These are phyloP conservation scores for Gymnocheta viridis DNA, from an alignment of 2,888 invertebrate genomes.

Conservation along the genomic window DNA sequence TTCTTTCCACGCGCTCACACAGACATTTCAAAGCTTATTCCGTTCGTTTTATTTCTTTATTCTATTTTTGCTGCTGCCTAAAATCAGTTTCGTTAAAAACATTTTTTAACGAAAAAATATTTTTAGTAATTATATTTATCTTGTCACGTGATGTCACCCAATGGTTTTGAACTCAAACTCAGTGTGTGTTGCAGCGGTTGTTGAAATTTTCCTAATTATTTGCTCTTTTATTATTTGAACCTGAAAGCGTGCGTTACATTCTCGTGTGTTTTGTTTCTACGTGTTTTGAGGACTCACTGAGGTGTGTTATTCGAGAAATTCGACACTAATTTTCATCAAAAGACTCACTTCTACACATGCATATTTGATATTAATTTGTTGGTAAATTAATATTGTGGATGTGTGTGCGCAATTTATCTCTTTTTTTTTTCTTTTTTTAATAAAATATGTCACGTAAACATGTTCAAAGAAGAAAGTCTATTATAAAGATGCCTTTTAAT, in stretches of 20 bases:
- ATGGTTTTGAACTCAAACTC: not conserved
- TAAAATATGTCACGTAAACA: not conserved
- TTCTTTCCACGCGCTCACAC: not conserved
- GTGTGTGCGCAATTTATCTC: no score
- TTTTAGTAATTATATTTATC: constrained; percentile 33
- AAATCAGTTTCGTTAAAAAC: not conserved
- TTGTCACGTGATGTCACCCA: constrained; percentile 26
- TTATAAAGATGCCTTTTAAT: not conserved
- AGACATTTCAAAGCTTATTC: not conserved
- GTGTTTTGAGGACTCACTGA: constrained; percentile 2
- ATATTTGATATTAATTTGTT: not conserved
- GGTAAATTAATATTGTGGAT: not conserved
- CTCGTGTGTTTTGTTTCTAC: not conserved
- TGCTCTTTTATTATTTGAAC: constrained; percentile 1
- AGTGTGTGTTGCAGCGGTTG: not conserved
- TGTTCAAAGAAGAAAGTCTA: not conserved
- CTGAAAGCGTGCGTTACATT: constrained; percentile 5
- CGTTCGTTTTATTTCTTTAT: not conserved
- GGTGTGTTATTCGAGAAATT: not conserved
- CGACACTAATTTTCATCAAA: constrained; percentile 1
- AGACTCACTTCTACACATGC: not conserved
- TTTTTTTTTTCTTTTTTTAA: no score
- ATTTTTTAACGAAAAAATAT: not conserved
- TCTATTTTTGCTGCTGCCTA: not conserved
- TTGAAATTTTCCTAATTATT: constrained; percentile 26